Conservation (phyloP, 2,113 vertebrate genomes). For the Numenius arquata region DNA sequence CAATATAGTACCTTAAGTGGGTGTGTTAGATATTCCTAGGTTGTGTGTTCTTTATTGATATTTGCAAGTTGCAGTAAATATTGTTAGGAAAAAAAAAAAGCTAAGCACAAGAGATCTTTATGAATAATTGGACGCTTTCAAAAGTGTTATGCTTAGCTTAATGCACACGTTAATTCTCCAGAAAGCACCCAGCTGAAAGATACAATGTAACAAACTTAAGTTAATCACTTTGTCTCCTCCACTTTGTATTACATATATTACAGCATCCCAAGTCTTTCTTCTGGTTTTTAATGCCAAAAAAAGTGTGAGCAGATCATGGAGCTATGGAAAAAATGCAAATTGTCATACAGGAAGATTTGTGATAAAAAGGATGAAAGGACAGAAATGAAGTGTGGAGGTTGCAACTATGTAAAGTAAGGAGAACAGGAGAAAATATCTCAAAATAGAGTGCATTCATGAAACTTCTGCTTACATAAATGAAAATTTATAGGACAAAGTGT, state of each 20-base stretch:
- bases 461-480: not conserved
- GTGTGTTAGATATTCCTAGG: not conserved
- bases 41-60: not conserved
- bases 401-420: not conserved
- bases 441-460: not conserved
- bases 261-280: not conserved
- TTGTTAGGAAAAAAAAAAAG: not conserved
- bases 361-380: not conserved
- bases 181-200: not conserved
- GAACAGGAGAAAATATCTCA: not conserved
- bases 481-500: not conserved
- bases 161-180: not conserved
- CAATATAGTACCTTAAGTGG: not conserved
- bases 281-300: not conserved
- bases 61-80: not conserved
- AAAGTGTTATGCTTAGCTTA: not conserved
- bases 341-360: not conserved
- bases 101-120: not conserved
- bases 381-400: not conserved
- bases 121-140: constrained; percentile 5
- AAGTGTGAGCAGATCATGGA: not conserved
- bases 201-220: not conserved
- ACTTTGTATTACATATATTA: not conserved
- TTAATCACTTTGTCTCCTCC: not conserved
- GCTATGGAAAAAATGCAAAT: not conserved